A percentile compares a stretch with the other conserved stretches of the same genome.
phyloP scores from a whole-genome alignment of 2,888 invertebrate species.

The Pimpla rufipes region DNA sequence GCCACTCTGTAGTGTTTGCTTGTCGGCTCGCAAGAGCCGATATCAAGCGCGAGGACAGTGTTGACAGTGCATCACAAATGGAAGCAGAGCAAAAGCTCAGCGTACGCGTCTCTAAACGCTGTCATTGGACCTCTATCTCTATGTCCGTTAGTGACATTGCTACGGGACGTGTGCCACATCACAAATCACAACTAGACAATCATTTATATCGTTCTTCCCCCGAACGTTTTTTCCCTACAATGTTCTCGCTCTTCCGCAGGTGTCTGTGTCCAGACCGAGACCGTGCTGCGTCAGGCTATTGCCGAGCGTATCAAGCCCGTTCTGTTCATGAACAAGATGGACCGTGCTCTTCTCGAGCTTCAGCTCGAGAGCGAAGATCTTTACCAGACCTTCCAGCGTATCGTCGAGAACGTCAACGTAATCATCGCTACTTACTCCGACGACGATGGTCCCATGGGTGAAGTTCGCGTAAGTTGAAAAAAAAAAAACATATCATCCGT shows the following conservation, averaged over 20 bases:
- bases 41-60: constrained; percentile 85
- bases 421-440: constrained; percentile 99
- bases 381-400: constrained; percentile 99
- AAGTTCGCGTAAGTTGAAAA: constrained; percentile 92
- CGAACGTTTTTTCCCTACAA: neutral
- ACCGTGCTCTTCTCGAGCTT: constrained; percentile 98
- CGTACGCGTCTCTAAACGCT: constrained; percentile 88
- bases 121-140: constrained; percentile 92
- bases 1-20: constrained; percentile 81
- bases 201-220: neutral
- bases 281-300: constrained; percentile 99
- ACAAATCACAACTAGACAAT: constrained; percentile 5
- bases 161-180: constrained; percentile 87
- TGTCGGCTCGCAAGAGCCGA: constrained; percentile 68
- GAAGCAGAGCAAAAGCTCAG: constrained; percentile 87
- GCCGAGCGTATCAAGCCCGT: constrained; percentile 99
- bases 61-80: constrained; percentile 88
- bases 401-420: constrained; percentile 99
- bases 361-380: constrained; percentile 98
- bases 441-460: constrained; percentile 99
- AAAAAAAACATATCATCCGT: constrained; percentile 4
- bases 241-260: constrained; percentile 87
- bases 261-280: constrained; percentile 99
- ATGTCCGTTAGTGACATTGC: constrained; percentile 90
- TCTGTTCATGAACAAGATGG: constrained; percentile 99